phyloP scores from a whole-genome alignment of 2,113 vertebrate genomes.

The Pseudorectes ferrugineus region DNA sequence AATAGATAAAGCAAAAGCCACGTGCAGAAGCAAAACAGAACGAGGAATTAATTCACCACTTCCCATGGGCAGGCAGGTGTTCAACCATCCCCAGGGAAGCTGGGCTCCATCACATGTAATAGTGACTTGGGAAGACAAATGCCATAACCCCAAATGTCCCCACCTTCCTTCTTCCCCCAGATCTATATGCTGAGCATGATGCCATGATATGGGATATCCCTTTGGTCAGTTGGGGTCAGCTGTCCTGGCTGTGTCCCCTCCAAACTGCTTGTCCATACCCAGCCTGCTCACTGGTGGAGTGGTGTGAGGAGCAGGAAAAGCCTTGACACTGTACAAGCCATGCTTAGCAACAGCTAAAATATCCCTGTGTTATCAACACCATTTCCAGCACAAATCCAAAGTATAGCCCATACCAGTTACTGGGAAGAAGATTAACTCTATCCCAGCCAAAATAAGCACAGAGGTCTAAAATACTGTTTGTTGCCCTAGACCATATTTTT shows the following conservation, averaged over 20 bases:
- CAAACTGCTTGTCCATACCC: not conserved
- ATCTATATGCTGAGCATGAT: not conserved
- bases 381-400: not conserved
- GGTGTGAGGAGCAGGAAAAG: not conserved
- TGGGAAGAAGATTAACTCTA: not conserved
- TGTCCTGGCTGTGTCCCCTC: not conserved
- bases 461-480: not conserved
- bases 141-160: not conserved
- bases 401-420: not conserved
- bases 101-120: not conserved
- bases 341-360: not conserved
- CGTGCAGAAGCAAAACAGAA: not conserved
- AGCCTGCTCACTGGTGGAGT: not conserved
- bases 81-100: not conserved
- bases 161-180: not conserved
- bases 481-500: not conserved
- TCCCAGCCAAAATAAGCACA: not conserved
- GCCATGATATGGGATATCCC: not conserved
- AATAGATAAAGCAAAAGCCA: not conserved
- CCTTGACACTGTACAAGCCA: not conserved
- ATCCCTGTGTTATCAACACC: not conserved
- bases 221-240: not conserved
- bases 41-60: not conserved
- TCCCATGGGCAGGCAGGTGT: not conserved
- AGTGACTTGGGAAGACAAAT: not conserved